Evolutionary conservation across 2,888 invertebrate genomes (phyloP).

Genomic region (Aleiodes alternator): DNA sequence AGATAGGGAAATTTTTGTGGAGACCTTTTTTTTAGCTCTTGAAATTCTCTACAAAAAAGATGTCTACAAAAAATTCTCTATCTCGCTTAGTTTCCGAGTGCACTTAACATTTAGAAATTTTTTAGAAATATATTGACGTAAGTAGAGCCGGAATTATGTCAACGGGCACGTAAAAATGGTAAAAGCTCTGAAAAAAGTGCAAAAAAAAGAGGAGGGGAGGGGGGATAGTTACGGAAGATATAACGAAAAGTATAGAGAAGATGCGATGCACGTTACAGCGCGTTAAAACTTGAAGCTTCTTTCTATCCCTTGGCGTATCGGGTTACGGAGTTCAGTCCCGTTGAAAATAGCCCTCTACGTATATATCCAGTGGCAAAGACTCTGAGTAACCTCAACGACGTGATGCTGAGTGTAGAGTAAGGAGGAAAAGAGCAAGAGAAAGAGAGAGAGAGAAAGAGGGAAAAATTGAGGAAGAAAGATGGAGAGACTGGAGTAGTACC

Average conservation of each 20-base stretch:
- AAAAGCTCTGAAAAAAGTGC: neutral
- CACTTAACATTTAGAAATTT: too few species aligned
- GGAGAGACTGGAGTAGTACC: slow-evolving; percentile 55
- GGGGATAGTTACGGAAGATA: neutral
- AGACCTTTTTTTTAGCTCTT: too few species aligned
- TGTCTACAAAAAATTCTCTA: too few species aligned
- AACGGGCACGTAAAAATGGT: neutral
- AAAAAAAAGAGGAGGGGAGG: neutral
- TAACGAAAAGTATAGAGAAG: neutral
- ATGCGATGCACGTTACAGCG: slow-evolving; percentile 35
- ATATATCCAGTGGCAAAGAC: slow-evolving; percentile 35
- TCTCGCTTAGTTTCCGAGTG: too few species aligned
- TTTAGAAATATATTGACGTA: neutral
- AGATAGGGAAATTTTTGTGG: too few species aligned
- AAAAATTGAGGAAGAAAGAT: slow-evolving; percentile 46
- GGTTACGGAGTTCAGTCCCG: slow-evolving; percentile 62
- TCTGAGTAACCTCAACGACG: slow-evolving; percentile 57
- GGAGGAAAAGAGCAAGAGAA: slow-evolving; percentile 40
- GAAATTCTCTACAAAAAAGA: too few species aligned
- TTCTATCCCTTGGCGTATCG: slow-evolving; percentile 58
- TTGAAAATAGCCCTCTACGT: slow-evolving; percentile 64
- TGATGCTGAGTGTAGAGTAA: slow-evolving; percentile 47
- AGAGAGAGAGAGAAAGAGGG: neutral
- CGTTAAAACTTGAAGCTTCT: slow-evolving; percentile 54
- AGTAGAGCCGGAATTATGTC: neutral